Base-by-base conservation (phyloP, 2,888 invertebrate species). In the Syrphus vitripennis region DNA sequence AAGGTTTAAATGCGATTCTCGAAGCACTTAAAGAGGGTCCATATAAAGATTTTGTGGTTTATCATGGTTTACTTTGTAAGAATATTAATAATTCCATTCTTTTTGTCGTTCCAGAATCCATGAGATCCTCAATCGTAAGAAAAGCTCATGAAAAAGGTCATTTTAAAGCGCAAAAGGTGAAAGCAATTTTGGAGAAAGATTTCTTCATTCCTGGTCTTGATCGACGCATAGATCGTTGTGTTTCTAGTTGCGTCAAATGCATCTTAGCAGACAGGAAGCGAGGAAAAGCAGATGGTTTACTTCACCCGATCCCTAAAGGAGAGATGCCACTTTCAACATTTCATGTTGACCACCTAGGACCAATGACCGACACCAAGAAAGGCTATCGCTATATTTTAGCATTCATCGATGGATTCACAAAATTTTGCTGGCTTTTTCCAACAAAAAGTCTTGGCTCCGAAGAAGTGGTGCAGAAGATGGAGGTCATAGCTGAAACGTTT, bases 341-440 rank as follows among this genome's bases (percentile, higher is more conserved):
- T 9, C 90, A 91, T 63, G 55, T 90, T 7, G 91, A 91, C 50
- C 91, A 92, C 50, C 40, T 92, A 1, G 91, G 91, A 4, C 91
- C 91, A 3, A 48, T 90, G 63, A 79, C 88, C 0, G 83, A 79
- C n/a, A 84, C 88, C 5, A 78, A 67, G 24, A 88, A 82, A 24
- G 40, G 87, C 9, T 91, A 91, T 53, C 90, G 90, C 31, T 88
- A 91, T 65, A 89, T 91, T 2, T 87, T 91, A 0, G 89, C 90
- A 0, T 67, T 91, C 1, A 71, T 91, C 0, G 90, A 91, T 83
- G 89, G 21, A 48, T 48, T 48, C 48, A 48, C 21, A 48, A 21
- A 16, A 16, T 48, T 4, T 48, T n/a, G 21, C 21, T 87, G 48
- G 24, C 21, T 48, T 48, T 48, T 48, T 21, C 48, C 21, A 21